Base-by-base conservation (phyloP, 2,888 invertebrate genomes). In the Stenichneumon culpator region DNA sequence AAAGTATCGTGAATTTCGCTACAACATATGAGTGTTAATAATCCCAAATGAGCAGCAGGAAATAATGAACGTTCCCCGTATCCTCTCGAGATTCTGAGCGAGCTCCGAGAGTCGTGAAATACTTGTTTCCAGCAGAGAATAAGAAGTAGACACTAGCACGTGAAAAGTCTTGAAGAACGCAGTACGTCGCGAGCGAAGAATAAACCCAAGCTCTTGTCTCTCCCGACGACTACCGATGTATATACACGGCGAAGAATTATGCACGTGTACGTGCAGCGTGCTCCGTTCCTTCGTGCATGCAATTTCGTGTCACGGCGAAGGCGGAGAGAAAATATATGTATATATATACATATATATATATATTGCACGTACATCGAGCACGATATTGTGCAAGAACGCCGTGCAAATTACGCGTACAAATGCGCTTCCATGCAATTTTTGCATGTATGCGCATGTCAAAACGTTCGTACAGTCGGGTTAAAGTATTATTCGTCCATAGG, bases 111-210 rank as follows among this genome's bases (percentile, higher is more conserved):
- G 68, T 25, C 25, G n/a, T 4, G 7, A 28, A 63, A 32, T 32
- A 32, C 25, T 57, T 57, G 11, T 63, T 63, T 44, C n/a, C 54
- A 69, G 57, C 57, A 14, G 36, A 25, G 75, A 70, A 52, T 16
- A 70, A 77, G 65, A 77, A 68, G 75, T 80, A 39, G 44, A 19
- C 28, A n/a, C 54, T 22, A 22, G 39, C 16, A 47, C 52, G 25
- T n/a, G 52, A 52, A 78, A 83, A 63, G 54, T 65, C 47, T 74
- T 44, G 47, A 47, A 70, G 39, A 75, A 75, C 79, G 74, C 79
- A 70, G 57, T 75, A 44, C 68, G 69, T 75, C 69, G 74, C 65
- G 50, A 78, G 70, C 54, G 80, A 75, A 74, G 80, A 83, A 77
- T 67, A 79, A 28, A 77, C 39, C 65, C 83, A 54, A 75, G 70